These are phyloP conservation scores for Alectura lathami DNA, from an alignment of 2,113 vertebrate species.

Conservation along the genomic window DNA sequence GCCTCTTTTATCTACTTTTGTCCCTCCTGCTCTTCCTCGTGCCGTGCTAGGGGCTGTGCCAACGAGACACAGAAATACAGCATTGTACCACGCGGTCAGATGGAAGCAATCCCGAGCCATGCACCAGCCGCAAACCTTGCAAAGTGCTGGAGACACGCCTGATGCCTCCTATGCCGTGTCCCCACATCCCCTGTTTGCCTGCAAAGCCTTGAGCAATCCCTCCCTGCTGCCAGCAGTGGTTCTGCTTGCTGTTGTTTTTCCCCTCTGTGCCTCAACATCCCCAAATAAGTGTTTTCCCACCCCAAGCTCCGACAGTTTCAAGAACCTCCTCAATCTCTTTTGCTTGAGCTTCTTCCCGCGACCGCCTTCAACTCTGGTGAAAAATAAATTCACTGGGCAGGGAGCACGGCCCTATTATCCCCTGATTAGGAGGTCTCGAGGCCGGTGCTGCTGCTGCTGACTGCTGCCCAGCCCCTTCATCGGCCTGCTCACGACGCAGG, in stretches of 20 bases:
- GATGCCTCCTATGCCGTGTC: neutral
- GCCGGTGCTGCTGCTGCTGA: neutral
- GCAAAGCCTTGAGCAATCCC: neutral
- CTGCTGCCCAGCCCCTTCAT: neutral
- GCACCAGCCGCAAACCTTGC: neutral
- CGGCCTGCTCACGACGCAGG: neutral
- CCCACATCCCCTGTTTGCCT: neutral
- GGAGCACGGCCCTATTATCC: neutral
- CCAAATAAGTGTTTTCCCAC: neutral
- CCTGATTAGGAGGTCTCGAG: conserved; percentile 23
- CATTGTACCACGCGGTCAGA: neutral
- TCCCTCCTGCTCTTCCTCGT: neutral
- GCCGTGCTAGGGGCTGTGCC: accelerated
- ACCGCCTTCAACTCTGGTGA: neutral
- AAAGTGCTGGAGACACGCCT: neutral
- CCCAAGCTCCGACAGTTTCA: neutral
- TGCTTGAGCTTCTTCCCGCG: neutral
- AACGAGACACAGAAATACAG: neutral
- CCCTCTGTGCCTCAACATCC: neutral
- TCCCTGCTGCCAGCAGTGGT: neutral
- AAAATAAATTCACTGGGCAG: conserved; percentile 33
- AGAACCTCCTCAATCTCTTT: neutral
- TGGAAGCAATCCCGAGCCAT: neutral
- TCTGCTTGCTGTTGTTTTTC: neutral
- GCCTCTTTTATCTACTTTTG: neutral